A percentile compares a stretch with the other conserved stretches of the same genome.
Evolutionary conservation across 2,113 vertebrate species (phyloP).

Genomic region (Chamaea fasciata): DNA sequence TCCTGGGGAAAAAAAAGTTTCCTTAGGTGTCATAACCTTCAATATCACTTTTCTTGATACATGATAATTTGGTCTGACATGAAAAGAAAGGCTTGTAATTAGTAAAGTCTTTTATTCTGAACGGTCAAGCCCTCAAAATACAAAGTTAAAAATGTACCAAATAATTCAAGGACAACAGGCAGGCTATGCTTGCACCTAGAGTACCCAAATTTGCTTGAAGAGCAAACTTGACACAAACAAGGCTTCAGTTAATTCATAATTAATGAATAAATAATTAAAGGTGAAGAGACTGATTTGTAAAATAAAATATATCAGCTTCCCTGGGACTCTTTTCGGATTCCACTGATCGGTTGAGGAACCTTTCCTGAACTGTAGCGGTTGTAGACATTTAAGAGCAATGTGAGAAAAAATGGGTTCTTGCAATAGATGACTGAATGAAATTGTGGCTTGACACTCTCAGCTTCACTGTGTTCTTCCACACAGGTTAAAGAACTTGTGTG

Average conservation of each 20-base stretch:
- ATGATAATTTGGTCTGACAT: background rate
- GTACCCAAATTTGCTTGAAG: background rate
- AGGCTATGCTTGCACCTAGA: background rate
- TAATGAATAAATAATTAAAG: background rate
- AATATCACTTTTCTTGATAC: background rate
- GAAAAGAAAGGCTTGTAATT: background rate
- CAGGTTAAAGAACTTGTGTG: background rate
- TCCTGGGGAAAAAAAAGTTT: background rate
- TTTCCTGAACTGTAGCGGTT: background rate
- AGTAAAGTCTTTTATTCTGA: background rate
- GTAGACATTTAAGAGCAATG: background rate
- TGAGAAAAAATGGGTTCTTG: background rate
- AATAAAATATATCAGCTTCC: background rate
- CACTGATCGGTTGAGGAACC: background rate
- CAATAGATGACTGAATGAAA: background rate
- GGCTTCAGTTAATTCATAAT: background rate
- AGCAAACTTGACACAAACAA: background rate
- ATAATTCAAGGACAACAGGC: background rate
- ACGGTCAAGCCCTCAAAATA: background rate
- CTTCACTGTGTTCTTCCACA: background rate
- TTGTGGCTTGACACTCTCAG: background rate
- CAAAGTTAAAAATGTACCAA: background rate
- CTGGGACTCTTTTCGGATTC: fast-evolving
- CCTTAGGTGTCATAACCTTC: background rate
- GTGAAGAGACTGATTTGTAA: background rate